Evolutionary conservation across 2,797 vertebrate species (phyloP), one percentile per base, ranked within the genome.

Genomic region (Myripristis murdjan): DNA sequence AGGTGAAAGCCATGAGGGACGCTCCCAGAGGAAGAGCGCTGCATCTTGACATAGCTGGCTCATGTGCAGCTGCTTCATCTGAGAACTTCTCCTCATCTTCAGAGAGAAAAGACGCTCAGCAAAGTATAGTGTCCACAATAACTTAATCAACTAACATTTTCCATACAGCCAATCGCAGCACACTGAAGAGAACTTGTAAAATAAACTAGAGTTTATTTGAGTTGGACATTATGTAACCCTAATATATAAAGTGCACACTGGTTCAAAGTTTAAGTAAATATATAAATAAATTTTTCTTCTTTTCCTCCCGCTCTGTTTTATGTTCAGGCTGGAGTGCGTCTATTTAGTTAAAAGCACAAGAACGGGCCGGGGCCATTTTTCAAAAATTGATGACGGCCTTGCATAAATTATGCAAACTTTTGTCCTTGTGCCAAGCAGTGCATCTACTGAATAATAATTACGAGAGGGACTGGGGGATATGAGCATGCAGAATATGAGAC

Each of bases 321-420:
- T 91, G 90, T 84, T 81, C 52, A 35, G 54, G 48, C 90, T 55
- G 69, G 84, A 86, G 83, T 76, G 83, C 77, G 75, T 92, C 92
- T 92, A 91, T 93, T 94, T 91, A 91, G 94, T 83, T 94, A 93
- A 94, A 93, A 93, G 91, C 92, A 83, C 67, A 67, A 85, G 89
- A 91, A 90, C 87, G 85, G 85, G 87, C 88, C 72, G 86, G 91
- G 88, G 84, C 86, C 81, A 58, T 92, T 94, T 92, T 91, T 92
- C 89, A 92, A 91, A 93, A 95, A 95, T 89, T 92, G 91, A 95
- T 94, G 91, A 96, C 80, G 82, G 93, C 88, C 93, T 93, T 91
- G 93, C 93, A 95, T 95, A 95, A 96, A 96, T 95, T 94, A 95
- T 93, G 92, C 83, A 93, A 95, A 95, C 95, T 89, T 92, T 90